phyloP scores from a whole-genome alignment of 2,888 invertebrate species.

The Lithophane ornitopus region DNA sequence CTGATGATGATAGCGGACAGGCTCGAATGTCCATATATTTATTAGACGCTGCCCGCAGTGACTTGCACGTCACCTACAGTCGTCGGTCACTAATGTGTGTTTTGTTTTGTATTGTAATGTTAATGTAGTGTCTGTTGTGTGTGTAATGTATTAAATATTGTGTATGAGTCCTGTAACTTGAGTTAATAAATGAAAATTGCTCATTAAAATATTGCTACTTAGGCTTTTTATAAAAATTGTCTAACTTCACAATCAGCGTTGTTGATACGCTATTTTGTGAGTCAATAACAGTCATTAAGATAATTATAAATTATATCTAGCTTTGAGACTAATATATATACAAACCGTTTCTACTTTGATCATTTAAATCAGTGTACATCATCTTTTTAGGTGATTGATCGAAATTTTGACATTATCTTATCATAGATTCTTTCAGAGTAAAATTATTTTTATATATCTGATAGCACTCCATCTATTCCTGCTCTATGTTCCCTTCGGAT shows the following conservation, averaged over 20 bases:
- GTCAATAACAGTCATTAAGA: not conserved
- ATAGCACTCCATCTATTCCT: conserved; percentile 19
- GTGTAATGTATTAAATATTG: not conserved
- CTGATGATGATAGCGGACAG: not conserved
- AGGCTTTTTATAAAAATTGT: no score
- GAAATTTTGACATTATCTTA: no score
- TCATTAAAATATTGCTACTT: not conserved
- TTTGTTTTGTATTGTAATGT: no score
- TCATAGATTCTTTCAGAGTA: no score
- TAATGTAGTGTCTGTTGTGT: no score
- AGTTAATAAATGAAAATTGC: not conserved
- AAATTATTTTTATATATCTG: no score
- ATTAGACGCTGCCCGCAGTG: not conserved
- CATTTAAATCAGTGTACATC: not conserved
- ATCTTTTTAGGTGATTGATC: not conserved
- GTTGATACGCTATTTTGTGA: not conserved
- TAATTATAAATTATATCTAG: not conserved
- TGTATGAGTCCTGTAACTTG: not conserved
- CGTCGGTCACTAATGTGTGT: not conserved
- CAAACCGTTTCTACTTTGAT: not conserved
- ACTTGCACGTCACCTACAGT: not conserved
- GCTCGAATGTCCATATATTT: not conserved
- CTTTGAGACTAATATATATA: not conserved
- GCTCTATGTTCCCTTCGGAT: conserved; percentile 25
- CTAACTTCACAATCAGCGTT: no score